Evolutionary conservation across 2,113 vertebrate species (phyloP).

Genomic region (Hyaena hyaena): DNA sequence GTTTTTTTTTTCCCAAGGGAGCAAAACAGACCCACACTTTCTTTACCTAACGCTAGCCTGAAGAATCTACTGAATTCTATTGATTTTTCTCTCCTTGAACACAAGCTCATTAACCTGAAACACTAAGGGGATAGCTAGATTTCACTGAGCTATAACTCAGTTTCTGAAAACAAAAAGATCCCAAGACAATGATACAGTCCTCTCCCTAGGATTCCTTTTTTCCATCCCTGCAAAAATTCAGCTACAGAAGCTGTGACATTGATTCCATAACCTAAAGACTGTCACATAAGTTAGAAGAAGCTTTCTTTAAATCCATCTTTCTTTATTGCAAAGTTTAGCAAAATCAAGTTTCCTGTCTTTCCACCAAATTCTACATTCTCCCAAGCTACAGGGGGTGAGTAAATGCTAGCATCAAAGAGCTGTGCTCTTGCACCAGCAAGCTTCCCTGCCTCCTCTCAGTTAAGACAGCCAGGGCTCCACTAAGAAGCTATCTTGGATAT

Average conservation of each 20-base stretch:
- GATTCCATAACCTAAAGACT: constrained; percentile 11
- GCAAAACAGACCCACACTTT: constrained; percentile 31
- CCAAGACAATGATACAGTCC: background rate
- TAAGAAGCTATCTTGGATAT: background rate
- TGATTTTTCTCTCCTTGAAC: constrained; percentile 72
- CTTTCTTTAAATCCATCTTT: background rate
- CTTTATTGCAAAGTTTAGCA: background rate
- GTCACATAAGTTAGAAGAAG: background rate
- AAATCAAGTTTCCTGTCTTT: background rate
- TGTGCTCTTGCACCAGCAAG: background rate
- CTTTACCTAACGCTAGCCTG: background rate
- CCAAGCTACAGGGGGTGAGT: too few relatives aligned
- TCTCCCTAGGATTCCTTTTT: background rate
- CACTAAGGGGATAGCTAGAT: constrained; percentile 33
- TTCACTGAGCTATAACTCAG: constrained; percentile 47
- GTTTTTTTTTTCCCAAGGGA: background rate
- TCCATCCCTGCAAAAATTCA: background rate
- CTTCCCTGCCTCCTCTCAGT: background rate
- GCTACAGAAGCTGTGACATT: background rate
- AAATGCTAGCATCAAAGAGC: background rate
- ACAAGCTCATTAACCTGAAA: constrained; percentile 74
- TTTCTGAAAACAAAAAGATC: constrained; percentile 61
- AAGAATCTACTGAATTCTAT: constrained; percentile 59
- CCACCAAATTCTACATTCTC: background rate
- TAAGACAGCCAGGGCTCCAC: background rate